Evolutionary conservation across 2,113 vertebrate genomes (phyloP).

Genomic region (Leptodactylus fuscus): DNA sequence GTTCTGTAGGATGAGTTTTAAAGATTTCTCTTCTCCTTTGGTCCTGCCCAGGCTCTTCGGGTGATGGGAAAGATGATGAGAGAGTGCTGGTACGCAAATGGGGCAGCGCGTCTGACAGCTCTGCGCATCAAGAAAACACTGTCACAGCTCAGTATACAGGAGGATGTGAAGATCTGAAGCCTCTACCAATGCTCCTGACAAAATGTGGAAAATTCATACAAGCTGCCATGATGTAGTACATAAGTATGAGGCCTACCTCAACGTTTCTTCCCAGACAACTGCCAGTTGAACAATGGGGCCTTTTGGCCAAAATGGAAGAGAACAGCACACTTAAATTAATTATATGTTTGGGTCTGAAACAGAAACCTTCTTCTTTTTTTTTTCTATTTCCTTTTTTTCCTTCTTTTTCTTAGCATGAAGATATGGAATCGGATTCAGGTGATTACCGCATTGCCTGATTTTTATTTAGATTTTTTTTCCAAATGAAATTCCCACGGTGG

Average conservation of each 20-base stretch:
- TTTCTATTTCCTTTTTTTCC: conserved; percentile 62
- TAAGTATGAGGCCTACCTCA: conserved; percentile 79
- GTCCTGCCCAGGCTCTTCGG: conserved; percentile 87
- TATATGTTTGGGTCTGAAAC: conserved; percentile 76
- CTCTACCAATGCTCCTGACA: conserved; percentile 45
- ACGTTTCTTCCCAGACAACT: conserved; percentile 77
- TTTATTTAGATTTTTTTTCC: conserved; percentile 62
- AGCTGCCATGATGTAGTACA: conserved; percentile 72
- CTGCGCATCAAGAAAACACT: conserved; percentile 98
- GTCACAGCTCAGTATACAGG: conserved; percentile 96
- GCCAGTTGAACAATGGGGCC: conserved; percentile 66
- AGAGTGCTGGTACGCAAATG: conserved; percentile 97
- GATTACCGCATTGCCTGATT: conserved; percentile 68
- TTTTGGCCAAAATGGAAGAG: conserved; percentile 65
- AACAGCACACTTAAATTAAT: conserved; percentile 57
- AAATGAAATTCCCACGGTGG: conserved; percentile 63
- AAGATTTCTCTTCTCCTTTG: neutral
- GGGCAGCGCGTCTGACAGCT: conserved; percentile 90
- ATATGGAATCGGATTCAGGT: conserved; percentile 66
- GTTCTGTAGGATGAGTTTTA: neutral
- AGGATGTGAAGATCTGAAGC: conserved; percentile 92
- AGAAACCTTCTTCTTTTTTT: conserved; percentile 71
- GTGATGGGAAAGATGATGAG: conserved; percentile 99
- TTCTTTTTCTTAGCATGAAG: conserved; percentile 73
- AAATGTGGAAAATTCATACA: conserved; percentile 66